Base-by-base conservation (phyloP, 2,888 invertebrate genomes). In the Rosalia funebris region DNA sequence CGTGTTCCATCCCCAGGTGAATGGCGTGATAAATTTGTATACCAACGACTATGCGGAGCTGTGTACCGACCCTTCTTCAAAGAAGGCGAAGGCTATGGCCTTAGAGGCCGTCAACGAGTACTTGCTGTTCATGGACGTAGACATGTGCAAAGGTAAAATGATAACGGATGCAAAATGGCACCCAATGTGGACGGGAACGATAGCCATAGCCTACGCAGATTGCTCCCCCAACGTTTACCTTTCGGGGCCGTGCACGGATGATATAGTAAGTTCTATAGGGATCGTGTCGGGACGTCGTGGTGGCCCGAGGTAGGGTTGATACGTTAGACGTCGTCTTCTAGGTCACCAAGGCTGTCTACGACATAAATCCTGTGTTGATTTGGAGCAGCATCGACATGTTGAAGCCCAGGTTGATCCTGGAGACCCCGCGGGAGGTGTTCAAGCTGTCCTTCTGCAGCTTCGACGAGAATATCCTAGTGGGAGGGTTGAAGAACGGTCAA, bases 341-440 rank as follows among this genome's bases (percentile, higher is more conserved):
- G 71, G 72, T 72, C 3, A 14, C 52, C 37, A 68, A 57, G 70
- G 84, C 87, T 0, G 85, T 87, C 0, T 85, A 89, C 53, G 86
- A 87, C 1, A 77, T 85, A 1, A 89, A 90, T 77, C 87, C 88
- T 0, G 88, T 91, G 1, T 82, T 91, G 61, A 83, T 92, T 66
- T 92, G 92, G 92, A 90, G 90, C 66, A 89, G 91, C 63, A 83
- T 84, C 19, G 91, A 92, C 69, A 87, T 86, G 54, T 79, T 92
- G 1, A 81, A 85, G 17, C 90, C 90, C 14, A 91, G 90, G 80
- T 78, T 92, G 37, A 86, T 88, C 69, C 83, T 92, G 52, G 87
- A 90, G 75, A 83, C 88, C 1, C 86, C 88, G 0, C 83, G 89
- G 36, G 89, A 90, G 80, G 86, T 91, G 0, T 86, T 86, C 25